Conservation (phyloP, 1,140 invertebrate genomes). For the Pogonus chalceus region DNA sequence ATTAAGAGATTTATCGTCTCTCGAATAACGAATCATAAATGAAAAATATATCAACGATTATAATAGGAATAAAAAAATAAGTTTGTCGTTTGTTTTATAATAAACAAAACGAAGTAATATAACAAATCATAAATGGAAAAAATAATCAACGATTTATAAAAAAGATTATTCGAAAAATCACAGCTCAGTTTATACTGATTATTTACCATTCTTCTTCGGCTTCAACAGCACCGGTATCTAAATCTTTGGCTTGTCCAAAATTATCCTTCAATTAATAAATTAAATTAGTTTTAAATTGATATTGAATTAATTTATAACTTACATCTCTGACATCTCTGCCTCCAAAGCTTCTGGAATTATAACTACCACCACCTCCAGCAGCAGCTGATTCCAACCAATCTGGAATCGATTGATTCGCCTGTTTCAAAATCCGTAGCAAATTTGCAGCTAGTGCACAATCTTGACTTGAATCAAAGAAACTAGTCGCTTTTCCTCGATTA, state of each 20-base stretch:
- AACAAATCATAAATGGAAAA: too few species aligned
- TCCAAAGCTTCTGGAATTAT: constrained; percentile 36
- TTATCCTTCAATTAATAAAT: constrained; percentile 19
- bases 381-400: constrained; percentile 43
- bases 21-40: too few species aligned
- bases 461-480: constrained; percentile 54
- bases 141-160: too few species aligned
- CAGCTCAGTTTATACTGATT: background rate
- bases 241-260: constrained; percentile 22
- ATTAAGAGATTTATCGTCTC: too few species aligned
- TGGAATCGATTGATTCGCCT: constrained; percentile 52
- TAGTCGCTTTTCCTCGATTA: constrained; percentile 79
- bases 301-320: constrained; percentile 1
- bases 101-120: too few species aligned
- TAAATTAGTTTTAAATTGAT: background rate
- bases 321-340: constrained; percentile 41
- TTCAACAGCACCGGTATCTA: constrained; percentile 12
- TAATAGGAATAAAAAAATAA: too few species aligned
- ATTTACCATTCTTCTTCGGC: constrained; percentile 27
- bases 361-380: constrained; percentile 31
- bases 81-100: too few species aligned
- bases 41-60: too few species aligned
- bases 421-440: constrained; percentile 60
- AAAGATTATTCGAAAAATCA: too few species aligned
- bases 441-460: constrained; percentile 52